Conservation (phyloP, 2,113 vertebrate genomes). For the Siniperca chuatsi region DNA sequence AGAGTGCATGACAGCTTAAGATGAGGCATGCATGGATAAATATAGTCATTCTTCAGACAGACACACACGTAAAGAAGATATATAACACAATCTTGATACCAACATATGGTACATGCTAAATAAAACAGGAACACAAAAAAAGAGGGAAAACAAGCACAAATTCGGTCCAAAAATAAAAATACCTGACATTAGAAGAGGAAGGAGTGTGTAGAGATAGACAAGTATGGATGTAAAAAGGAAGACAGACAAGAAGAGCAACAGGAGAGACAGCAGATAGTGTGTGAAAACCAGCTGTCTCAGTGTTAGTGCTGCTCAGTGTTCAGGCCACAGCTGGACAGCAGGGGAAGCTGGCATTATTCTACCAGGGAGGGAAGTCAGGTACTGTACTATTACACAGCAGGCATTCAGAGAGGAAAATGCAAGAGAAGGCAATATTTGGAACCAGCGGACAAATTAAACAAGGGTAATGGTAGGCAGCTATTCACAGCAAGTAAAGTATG, state of each 20-base stretch:
- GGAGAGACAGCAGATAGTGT: background rate
- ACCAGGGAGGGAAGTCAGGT: background rate
- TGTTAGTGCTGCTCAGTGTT: slow-evolving; percentile 9
- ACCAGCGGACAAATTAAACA: slow-evolving; percentile 34
- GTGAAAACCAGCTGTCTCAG: background rate
- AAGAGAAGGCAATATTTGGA: slow-evolving; percentile 21
- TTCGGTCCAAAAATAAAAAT: background rate
- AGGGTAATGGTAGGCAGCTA: slow-evolving; percentile 21
- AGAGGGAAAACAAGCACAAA: background rate
- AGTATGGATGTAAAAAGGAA: background rate
- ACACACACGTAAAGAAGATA: background rate
- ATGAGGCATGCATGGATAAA: background rate
- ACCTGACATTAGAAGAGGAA: background rate
- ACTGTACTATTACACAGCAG: slow-evolving; percentile 10
- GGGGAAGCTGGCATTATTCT: slow-evolving; percentile 2
- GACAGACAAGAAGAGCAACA: background rate
- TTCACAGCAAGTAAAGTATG: background rate
- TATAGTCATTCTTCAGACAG: slow-evolving; percentile 5
- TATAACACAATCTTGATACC: background rate
- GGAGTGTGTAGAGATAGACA: background rate
- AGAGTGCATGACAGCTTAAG: background rate
- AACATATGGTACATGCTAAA: background rate
- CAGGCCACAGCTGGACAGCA: slow-evolving; percentile 20
- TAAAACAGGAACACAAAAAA: background rate
- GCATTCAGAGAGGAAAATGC: slow-evolving; percentile 3